These are phyloP conservation scores for Eremobia ochroleuca DNA, from an alignment of 2,888 invertebrate genomes.

Conservation along the genomic window DNA sequence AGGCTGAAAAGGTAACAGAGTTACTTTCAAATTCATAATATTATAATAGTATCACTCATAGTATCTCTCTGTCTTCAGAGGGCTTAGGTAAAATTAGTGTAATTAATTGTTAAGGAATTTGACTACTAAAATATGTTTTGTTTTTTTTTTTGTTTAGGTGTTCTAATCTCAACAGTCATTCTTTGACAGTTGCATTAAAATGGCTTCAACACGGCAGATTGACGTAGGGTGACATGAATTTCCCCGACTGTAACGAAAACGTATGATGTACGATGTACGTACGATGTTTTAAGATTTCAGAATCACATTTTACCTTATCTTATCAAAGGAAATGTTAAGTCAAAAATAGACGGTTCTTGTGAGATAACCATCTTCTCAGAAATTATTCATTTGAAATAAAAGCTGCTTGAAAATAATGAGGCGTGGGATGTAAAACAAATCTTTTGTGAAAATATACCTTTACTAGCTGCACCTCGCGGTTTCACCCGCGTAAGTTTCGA, in stretches of 20 bases:
- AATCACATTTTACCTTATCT: background rate
- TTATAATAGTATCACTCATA: too few species aligned
- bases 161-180: background rate
- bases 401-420: slow-evolving; percentile 13
- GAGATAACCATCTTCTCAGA: background rate
- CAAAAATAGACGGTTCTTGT: background rate
- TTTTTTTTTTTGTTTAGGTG: background rate
- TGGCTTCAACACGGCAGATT: background rate
- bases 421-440: background rate
- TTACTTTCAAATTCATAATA: background rate
- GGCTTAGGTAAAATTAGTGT: background rate
- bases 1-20: background rate
- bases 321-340: background rate
- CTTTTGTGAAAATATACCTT: background rate
- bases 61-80: too few species aligned
- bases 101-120: background rate
- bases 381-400: background rate
- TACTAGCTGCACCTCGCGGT: too few species aligned
- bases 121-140: background rate
- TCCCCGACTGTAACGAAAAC: background rate
- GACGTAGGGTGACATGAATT: background rate
- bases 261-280: too few species aligned
- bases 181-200: background rate
- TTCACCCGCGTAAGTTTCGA: too few species aligned
- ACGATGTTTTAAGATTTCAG: background rate